phyloP scores from a whole-genome alignment of 2,888 invertebrate species.

The Drosophila macrospina region DNA sequence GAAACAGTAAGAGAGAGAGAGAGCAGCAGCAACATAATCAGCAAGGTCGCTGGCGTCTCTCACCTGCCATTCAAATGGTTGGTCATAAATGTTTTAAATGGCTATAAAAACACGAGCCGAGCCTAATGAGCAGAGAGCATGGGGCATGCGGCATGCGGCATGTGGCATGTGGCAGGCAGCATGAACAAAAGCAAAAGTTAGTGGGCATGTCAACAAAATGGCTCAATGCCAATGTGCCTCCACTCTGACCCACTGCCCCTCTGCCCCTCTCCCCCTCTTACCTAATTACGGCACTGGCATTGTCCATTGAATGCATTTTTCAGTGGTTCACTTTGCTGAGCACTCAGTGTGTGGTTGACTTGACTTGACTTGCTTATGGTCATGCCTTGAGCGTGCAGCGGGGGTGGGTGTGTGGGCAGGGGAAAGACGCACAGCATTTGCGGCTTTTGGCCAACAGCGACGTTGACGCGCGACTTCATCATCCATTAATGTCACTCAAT shows the following conservation, averaged over 20 bases:
- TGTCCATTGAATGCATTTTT: conserved; percentile 53
- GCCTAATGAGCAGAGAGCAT: conserved; percentile 41
- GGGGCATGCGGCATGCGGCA: neutral
- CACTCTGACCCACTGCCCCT: too few relatives aligned
- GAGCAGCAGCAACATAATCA: conserved; percentile 50
- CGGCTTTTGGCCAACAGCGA: conserved; percentile 12
- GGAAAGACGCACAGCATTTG: conserved; percentile 10
- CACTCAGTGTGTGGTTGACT: conserved; percentile 1
- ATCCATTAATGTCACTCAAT: conserved; percentile 80
- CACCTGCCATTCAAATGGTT: conserved; percentile 73
- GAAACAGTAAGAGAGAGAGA: neutral
- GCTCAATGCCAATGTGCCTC: conserved; percentile 30
- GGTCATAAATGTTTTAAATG: conserved; percentile 78
- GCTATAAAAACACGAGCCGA: conserved; percentile 55
- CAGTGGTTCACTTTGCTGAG: conserved; percentile 43
- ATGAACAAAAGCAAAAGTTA: conserved; percentile 36
- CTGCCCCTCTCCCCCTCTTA: neutral
- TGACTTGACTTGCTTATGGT: conserved; percentile 7
- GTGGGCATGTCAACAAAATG: conserved; percentile 46
- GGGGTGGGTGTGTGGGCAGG: neutral
- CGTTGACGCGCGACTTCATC: conserved; percentile 62
- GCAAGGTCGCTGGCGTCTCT: conserved; percentile 63
- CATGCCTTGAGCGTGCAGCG: too few relatives aligned
- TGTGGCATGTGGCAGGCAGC: neutral
- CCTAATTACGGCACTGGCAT: conserved; percentile 36